A percentile compares a stretch with the other conserved stretches of the same genome.
phyloP scores from a whole-genome alignment of 1,140 invertebrate species.

The Drosophila sproati region DNA sequence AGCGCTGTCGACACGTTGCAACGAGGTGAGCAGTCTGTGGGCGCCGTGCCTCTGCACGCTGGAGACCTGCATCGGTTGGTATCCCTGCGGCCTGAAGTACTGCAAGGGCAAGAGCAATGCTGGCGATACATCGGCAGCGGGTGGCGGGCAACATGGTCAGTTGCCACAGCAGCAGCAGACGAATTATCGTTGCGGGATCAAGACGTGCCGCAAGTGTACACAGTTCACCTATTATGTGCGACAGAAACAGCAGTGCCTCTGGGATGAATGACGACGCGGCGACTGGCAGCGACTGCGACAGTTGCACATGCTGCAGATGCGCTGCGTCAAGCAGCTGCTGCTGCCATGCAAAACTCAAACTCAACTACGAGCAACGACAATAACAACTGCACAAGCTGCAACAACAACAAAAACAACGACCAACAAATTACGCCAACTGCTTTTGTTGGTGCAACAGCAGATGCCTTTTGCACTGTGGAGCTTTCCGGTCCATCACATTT shows the following conservation, averaged over 20 bases:
- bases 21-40: slow-evolving; percentile 88
- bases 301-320: slow-evolving; percentile 52
- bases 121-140: slow-evolving; percentile 64
- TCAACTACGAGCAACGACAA: slow-evolving; percentile 40
- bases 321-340: slow-evolving; percentile 57
- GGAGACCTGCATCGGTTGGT: slow-evolving; percentile 94
- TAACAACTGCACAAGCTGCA: slow-evolving; percentile 18
- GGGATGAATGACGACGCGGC: slow-evolving; percentile 91
- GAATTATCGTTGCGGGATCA: slow-evolving; percentile 96
- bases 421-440: slow-evolving; percentile 80
- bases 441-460: slow-evolving; percentile 79
- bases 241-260: slow-evolving; percentile 93
- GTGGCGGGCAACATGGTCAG: slow-evolving; percentile 49
- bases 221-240: slow-evolving; percentile 93
- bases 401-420: slow-evolving; percentile 61
- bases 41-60: slow-evolving; percentile 91
- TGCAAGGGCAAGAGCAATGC: slow-evolving; percentile 89
- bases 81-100: slow-evolving; percentile 97
- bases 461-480: slow-evolving; percentile 81
- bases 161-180: slow-evolving; percentile 82
- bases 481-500: slow-evolving; percentile 81
- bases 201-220: slow-evolving; percentile 95
- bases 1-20: slow-evolving; percentile 85
- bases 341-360: slow-evolving; percentile 22
- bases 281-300: slow-evolving; percentile 55